Evolutionary conservation across 2,113 vertebrate genomes (phyloP), one percentile per base, ranked within the genome.

Genomic region (Ascaphus truei): DNA sequence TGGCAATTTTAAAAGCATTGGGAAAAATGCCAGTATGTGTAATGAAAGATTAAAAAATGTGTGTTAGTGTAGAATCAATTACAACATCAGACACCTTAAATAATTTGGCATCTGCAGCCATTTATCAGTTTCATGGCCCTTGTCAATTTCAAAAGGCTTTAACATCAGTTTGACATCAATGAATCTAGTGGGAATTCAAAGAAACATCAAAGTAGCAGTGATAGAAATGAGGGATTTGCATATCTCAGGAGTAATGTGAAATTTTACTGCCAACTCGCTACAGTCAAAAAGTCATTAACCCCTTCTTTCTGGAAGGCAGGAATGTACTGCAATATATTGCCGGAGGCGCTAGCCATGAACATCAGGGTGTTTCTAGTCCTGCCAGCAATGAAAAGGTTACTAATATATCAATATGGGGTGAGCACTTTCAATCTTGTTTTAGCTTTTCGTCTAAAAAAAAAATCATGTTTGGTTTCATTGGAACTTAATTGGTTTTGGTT

Each of bases 141-240:
- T 72, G 68, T 50, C 72, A 63, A 72, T 72, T 74, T 62, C 66
- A 63, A 63, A 59, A 72, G 53, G 73, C 60, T 60, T 63, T 60
- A 68, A 62, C 33, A 61, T 64, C 39, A 62, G 27, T 43, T 52
- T 50, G 25, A 69, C 48, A 75, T 66, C 64, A 75, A 55, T 47
- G 56, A 75, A 55, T 71, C 39, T 71, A 56, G 41, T 20, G 25
- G 55, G 25, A 66, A 74, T 34, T 36, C 53, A 51, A 50, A 74
- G 62, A 62, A 29, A 45, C 25, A 62, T 60, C 61, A 48, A 52
- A 68, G 47, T 43, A 56, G 27, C 9, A 50, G 29, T 37, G 39
- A 57, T 36, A 45, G 50, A 66, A 72, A 36, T 52, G 52, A 74
- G 31, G 59, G 34, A 71, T 62, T 71, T 66, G 52, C 66, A 66